These are phyloP conservation scores for Parasteatoda lunata DNA, from an alignment of 2,888 invertebrate genomes.

Conservation along the genomic window DNA sequence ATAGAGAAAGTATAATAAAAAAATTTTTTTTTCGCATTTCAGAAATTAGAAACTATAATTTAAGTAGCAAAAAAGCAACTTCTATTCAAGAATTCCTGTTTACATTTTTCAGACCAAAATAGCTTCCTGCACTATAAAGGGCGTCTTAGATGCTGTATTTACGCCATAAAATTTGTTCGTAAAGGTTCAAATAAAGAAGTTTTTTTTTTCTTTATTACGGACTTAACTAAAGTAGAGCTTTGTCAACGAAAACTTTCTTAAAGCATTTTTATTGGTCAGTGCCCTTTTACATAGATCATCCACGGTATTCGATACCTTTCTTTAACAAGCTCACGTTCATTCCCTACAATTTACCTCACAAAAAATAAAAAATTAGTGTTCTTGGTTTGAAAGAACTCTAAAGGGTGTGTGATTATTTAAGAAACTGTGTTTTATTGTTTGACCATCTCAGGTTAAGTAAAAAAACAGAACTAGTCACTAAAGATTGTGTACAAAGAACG, in stretches of 20 bases:
- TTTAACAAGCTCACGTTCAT: constrained; percentile 50
- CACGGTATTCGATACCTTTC: constrained; percentile 33
- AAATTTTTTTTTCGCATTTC: too few relatives aligned
- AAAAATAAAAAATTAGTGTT: constrained; percentile 29
- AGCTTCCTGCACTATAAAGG: too few relatives aligned
- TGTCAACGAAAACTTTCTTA: neutral
- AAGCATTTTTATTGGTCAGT: neutral
- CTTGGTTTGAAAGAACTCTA: constrained; percentile 20
- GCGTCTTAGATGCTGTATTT: too few relatives aligned
- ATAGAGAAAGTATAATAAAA: too few relatives aligned
- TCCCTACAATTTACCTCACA: constrained; percentile 64
- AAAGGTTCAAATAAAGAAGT: too few relatives aligned
- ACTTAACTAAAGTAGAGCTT: neutral
- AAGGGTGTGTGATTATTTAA: constrained; percentile 50
- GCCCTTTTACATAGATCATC: constrained; percentile 17
- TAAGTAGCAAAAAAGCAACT: too few relatives aligned
- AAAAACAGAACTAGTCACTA: constrained; percentile 10
- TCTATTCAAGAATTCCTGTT: too few relatives aligned
- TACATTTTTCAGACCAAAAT: too few relatives aligned
- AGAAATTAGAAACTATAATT: too few relatives aligned
- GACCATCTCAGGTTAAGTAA: constrained; percentile 12
- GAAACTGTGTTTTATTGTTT: constrained; percentile 50
- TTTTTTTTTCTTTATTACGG: too few relatives aligned
- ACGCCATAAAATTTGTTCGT: too few relatives aligned
- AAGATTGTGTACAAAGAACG: constrained; percentile 31